Base-by-base conservation (phyloP, 1,140 invertebrate genomes). In the Semibalanus balanoides region DNA sequence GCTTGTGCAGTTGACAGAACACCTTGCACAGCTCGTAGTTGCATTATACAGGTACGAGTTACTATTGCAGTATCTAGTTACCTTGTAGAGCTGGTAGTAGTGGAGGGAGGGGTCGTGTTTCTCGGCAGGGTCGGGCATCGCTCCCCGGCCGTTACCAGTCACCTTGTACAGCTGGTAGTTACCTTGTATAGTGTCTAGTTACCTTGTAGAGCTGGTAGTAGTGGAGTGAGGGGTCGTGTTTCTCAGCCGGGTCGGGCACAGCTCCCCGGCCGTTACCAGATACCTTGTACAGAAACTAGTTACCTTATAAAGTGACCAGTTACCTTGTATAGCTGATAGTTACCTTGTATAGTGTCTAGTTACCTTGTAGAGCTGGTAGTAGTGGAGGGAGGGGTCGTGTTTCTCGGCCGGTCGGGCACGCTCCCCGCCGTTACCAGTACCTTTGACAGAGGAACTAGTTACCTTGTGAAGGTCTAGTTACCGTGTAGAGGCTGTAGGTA, bases 311-410 rank as follows among this genome's bases (percentile, higher is more conserved):
- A n/a, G n/a, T n/a, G n/a, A 7, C 5, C 35, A 40, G 35, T 40
- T 40, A 72, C 70, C 70, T 72, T 72, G 70, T 72, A n/a, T n/a
- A n/a, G n/a, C n/a, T n/a, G n/a, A n/a, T n/a, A n/a, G n/a, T n/a
- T n/a, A n/a, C n/a, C n/a, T n/a, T n/a, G n/a, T n/a, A n/a, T n/a
- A n/a, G n/a, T n/a, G n/a, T 40, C 5, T 17, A 40, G 35, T 40
- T 40, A 72, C 70, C 70, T 72, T 72, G 70, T 72, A 72, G 3
- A 72, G 70, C 28, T 72, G 70, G 70, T 72, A 72, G 29, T 30
- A 3, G 11, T 72, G 70, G 9, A 22, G 11, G n/a, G 28, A 9
- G 25, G 3, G 3, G 29, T 29, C 70, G 9, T 28, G 70, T n/a
- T 64, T 64, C 22, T 64, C 51, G 51, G 11, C 22, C 3, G 28